Percentiles rank a stretch among this genome's conserved stretches.
These are phyloP conservation scores for Bicyclus anynana DNA, from an alignment of 1,140 invertebrate genomes.

Conservation along the genomic window DNA sequence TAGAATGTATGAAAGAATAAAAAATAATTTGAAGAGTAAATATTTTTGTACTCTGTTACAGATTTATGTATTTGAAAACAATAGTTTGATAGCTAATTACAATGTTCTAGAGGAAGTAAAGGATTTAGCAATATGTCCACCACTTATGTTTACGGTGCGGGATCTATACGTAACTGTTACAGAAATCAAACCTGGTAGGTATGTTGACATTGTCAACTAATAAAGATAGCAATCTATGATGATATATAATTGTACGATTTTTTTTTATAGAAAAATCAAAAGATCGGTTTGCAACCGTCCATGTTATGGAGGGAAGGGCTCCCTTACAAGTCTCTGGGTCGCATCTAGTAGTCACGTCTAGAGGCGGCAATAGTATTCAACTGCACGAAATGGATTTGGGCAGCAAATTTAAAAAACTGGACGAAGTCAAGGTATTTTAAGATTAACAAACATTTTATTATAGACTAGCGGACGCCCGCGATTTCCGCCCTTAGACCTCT, in stretches of 20 bases:
- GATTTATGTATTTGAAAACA: slow-evolving; percentile 58
- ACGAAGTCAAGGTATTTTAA: slow-evolving; percentile 54
- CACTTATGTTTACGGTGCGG: slow-evolving; percentile 60
- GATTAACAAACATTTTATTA: background rate
- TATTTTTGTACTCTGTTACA: slow-evolving; percentile 24
- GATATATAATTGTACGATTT: background rate
- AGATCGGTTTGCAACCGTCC: slow-evolving; percentile 52
- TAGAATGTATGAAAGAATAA: no score
- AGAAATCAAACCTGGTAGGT: slow-evolving; percentile 58
- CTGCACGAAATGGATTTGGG: slow-evolving; percentile 50
- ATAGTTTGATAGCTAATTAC: slow-evolving; percentile 50
- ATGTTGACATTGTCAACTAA: background rate
- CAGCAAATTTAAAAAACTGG: slow-evolving; percentile 50
- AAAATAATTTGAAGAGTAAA: no score
- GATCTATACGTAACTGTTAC: slow-evolving; percentile 66
- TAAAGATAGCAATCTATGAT: background rate
- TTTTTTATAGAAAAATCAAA: slow-evolving; percentile 54
- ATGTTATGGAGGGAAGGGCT: slow-evolving; percentile 59
- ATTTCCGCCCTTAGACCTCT: no score
- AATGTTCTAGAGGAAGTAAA: slow-evolving; percentile 69
- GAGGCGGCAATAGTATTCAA: slow-evolving; percentile 53
- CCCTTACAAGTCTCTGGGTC: slow-evolving; percentile 42
- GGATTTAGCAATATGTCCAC: slow-evolving; percentile 42
- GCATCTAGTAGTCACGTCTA: slow-evolving; percentile 41
- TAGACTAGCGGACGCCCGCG: no score